These are phyloP conservation scores for Ormyrus thymus DNA, from an alignment of 2,888 invertebrate genomes.

Conservation along the genomic window DNA sequence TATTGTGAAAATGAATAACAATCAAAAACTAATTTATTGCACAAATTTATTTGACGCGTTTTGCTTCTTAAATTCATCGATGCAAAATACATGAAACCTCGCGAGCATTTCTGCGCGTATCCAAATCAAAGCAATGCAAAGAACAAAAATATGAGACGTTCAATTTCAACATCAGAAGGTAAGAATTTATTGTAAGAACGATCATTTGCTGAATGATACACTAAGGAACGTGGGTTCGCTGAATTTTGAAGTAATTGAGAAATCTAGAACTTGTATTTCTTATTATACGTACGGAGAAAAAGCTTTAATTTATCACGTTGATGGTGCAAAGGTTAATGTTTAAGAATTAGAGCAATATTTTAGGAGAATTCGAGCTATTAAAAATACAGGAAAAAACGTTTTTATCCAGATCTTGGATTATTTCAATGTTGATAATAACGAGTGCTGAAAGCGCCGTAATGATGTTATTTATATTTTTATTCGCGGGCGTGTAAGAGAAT, in stretches of 20 bases:
- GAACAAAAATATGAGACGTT: no score
- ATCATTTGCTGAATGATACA: constrained; percentile 6
- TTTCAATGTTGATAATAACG: constrained; percentile 23
- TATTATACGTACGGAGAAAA: constrained; percentile 17
- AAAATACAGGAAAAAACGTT: background rate
- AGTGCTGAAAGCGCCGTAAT: constrained; percentile 8
- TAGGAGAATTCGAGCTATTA: constrained; percentile 1
- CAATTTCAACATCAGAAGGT: no score
- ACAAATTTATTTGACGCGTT: no score
- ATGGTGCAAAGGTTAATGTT: background rate
- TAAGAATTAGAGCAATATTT: constrained; percentile 39
- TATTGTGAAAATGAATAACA: background rate
- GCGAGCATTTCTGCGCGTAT: background rate
- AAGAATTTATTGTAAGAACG: background rate
- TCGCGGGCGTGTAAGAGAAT: constrained; percentile 2
- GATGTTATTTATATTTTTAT: constrained; percentile 35
- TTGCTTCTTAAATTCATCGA: background rate
- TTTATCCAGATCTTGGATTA: constrained; percentile 18
- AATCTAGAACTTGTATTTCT: constrained; percentile 1
- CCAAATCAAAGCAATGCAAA: constrained; percentile 14
- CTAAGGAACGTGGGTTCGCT: background rate
- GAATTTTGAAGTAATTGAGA: background rate
- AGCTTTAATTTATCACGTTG: constrained; percentile 43
- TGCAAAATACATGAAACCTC: background rate
- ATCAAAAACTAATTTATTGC: no score